These are phyloP conservation scores for Scaptomyza montana DNA, from an alignment of 1,140 invertebrate genomes.

Conservation along the genomic window DNA sequence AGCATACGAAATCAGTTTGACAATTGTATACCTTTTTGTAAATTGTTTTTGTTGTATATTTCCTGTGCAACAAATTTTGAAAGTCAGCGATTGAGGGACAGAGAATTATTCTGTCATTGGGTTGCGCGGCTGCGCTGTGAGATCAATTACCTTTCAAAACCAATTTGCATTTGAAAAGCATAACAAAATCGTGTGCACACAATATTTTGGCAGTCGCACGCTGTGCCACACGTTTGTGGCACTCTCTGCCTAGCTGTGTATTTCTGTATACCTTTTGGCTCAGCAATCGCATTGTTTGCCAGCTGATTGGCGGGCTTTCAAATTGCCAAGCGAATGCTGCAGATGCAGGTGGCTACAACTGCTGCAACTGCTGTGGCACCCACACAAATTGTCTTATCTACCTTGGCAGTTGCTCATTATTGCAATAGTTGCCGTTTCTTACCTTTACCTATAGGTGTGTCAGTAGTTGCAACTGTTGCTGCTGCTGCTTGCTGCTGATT, in stretches of 20 bases:
- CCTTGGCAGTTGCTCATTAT: conserved; percentile 66
- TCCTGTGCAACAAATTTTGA: conserved; percentile 60
- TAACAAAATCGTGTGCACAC: conserved; percentile 75
- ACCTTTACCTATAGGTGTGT: conserved; percentile 55
- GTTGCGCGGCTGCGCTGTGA: conserved; percentile 37
- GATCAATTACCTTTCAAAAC: conserved; percentile 79
- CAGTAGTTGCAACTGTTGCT: conserved; percentile 67
- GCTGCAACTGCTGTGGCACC: conserved; percentile 48
- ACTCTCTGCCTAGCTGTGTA: conserved; percentile 7
- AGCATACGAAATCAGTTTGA: conserved; percentile 62
- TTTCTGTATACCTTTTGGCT: neutral
- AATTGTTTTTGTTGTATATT: conserved; percentile 36
- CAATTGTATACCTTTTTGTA: conserved; percentile 8
- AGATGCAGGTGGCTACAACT: conserved; percentile 67
- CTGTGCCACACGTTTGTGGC: conserved; percentile 42
- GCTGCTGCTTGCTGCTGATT: conserved; percentile 40
- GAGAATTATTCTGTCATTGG: conserved; percentile 74
- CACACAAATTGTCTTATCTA: conserved; percentile 62
- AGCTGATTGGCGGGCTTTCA: conserved; percentile 76
- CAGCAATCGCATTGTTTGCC: conserved; percentile 46
- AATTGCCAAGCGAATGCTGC: conserved; percentile 46
- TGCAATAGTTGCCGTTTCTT: conserved; percentile 33
- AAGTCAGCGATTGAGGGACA: conserved; percentile 40
- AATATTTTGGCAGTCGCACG: conserved; percentile 64
- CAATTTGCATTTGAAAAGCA: conserved; percentile 81